These are phyloP conservation scores for Drosophila hydei DNA, from an alignment of 1,140 invertebrate genomes.

Conservation along the genomic window DNA sequence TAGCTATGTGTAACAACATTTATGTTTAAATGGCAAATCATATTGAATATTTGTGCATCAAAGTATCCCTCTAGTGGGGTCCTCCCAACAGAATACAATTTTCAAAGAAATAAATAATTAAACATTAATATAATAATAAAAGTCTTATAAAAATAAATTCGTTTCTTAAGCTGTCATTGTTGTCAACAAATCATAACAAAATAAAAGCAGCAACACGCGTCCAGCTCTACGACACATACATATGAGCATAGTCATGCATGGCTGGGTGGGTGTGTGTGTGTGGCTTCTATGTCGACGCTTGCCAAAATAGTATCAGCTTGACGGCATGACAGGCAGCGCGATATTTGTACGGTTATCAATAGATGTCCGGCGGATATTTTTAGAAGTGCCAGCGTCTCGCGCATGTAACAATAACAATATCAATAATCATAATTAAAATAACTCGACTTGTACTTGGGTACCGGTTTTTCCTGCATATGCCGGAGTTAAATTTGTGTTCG, in stretches of 20 bases:
- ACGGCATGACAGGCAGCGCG: conserved; percentile 31
- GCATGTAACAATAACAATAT: conserved; percentile 62
- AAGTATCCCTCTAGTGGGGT: no score
- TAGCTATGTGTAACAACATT: no score
- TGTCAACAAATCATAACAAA: neutral
- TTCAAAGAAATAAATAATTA: no score
- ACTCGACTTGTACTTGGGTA: conserved; percentile 32
- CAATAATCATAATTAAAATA: conserved; percentile 43
- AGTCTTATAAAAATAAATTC: no score
- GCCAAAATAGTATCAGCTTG: conserved; percentile 46
- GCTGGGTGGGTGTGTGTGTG: conserved; percentile 23
- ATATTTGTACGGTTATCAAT: conserved; percentile 65
- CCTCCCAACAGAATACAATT: no score
- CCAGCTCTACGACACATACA: neutral
- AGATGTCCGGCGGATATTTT: conserved; percentile 63
- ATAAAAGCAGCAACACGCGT: conserved; percentile 8
- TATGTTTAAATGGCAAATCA: no score
- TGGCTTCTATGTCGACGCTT: conserved; percentile 24
- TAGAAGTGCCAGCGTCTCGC: conserved; percentile 55
- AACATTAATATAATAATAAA: no score
- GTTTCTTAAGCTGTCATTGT: no score
- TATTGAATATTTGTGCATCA: no score
- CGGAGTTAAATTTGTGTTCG: conserved; percentile 19
- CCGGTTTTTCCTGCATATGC: conserved; percentile 55
- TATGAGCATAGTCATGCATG: neutral